Percentiles rank a stretch among this genome's conserved stretches.
Evolutionary conservation across 2,888 invertebrate species (phyloP).

Genomic region (Amblyjoppa fuscipennis): DNA sequence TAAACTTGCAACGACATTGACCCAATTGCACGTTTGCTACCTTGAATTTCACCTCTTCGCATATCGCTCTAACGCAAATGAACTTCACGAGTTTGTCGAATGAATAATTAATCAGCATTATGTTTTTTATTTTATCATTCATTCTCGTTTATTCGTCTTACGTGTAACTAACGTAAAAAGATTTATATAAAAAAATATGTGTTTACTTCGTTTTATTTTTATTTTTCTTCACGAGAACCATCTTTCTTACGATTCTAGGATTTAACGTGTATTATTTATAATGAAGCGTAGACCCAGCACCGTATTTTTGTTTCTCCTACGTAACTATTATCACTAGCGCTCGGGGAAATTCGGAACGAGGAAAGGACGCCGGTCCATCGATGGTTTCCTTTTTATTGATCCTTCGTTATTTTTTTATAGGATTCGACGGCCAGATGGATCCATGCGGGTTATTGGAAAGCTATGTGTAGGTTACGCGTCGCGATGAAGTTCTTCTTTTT

Average conservation of each 20-base stretch:
- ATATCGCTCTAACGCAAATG: neutral
- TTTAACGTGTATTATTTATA: slow-evolving; percentile 52
- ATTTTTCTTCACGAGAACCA: slow-evolving; percentile 16
- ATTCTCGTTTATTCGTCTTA: slow-evolving; percentile 20
- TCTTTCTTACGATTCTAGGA: slow-evolving; percentile 42
- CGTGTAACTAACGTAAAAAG: slow-evolving; percentile 34
- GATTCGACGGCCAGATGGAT: slow-evolving; percentile 33
- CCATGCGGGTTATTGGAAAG: slow-evolving; percentile 1
- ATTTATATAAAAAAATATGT: slow-evolving; percentile 30
- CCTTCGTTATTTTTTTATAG: slow-evolving; percentile 16
- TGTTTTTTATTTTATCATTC: neutral
- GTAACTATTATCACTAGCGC: slow-evolving; percentile 79
- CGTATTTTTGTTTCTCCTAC: slow-evolving; percentile 72
- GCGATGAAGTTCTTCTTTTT: slow-evolving; percentile 21
- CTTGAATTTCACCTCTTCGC: slow-evolving; percentile 10
- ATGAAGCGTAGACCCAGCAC: slow-evolving; percentile 80
- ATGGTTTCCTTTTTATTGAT: slow-evolving; percentile 46
- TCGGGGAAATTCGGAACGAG: slow-evolving; percentile 38
- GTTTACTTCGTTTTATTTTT: neutral
- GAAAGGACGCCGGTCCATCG: slow-evolving; percentile 45
- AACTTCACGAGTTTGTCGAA: neutral
- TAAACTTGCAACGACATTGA: slow-evolving; percentile 32
- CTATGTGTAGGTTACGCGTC: slow-evolving; percentile 32
- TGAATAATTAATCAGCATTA: neutral
- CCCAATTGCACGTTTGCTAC: slow-evolving; percentile 28